Conservation (phyloP, 2,113 vertebrate genomes). For the Epinephelus moara region DNA sequence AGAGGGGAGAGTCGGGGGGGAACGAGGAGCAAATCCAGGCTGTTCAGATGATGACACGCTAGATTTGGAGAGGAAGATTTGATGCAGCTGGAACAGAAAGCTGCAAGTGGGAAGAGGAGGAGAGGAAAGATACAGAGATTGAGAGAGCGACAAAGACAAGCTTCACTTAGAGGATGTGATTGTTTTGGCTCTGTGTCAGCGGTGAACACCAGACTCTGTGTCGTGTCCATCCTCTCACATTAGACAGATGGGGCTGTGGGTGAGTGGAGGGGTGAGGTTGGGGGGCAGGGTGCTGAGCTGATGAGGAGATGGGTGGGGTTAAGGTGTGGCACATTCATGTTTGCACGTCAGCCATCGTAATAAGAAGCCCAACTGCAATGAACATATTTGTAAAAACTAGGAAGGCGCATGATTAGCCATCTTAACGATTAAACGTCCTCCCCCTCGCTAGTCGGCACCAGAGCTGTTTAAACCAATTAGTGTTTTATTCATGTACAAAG, state of each 20-base stretch:
- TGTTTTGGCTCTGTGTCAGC: background rate
- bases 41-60: background rate
- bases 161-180: slow-evolving; percentile 8
- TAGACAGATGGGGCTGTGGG: background rate
- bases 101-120: background rate
- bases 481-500: no score
- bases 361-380: no score
- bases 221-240: background rate
- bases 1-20: background rate
- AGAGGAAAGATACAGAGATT: background rate
- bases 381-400: no score
- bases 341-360: no score
- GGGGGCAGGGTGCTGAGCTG: background rate
- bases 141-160: background rate
- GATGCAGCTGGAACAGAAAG: background rate
- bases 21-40: background rate
- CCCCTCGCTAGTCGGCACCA: no score
- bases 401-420: no score
- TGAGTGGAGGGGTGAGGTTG: background rate
- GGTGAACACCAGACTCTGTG: background rate
- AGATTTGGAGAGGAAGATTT: background rate
- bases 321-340: background rate
- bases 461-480: no score
- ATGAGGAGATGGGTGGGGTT: background rate
- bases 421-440: no score